phyloP scores from a whole-genome alignment of 2,888 invertebrate species.

The Drosophila aldrichi region DNA sequence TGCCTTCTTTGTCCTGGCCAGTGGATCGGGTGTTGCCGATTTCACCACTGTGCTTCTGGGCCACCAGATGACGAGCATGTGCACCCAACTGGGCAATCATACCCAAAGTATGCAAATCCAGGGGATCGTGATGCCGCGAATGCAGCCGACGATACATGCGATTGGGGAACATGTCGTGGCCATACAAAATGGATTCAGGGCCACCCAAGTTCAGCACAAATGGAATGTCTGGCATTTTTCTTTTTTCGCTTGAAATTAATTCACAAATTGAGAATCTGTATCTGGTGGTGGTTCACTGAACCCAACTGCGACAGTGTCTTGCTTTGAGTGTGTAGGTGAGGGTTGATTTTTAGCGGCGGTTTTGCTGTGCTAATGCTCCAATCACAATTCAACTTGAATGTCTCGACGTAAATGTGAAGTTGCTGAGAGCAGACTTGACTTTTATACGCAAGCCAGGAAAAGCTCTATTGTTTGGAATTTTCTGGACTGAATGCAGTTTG shows the following conservation, averaged over 20 bases:
- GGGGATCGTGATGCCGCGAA: conserved; percentile 71
- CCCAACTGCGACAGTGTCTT: conserved; percentile 46
- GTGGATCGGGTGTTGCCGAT: conserved; percentile 41
- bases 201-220: conserved; percentile 80
- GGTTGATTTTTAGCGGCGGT: conserved; percentile 45
- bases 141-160: conserved; percentile 78
- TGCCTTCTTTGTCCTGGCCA: conserved; percentile 87
- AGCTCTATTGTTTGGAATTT: conserved; percentile 46
- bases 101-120: conserved; percentile 80
- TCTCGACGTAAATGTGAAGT: conserved; percentile 63
- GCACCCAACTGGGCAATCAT: conserved; percentile 79
- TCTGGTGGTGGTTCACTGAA: conserved; percentile 68
- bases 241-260: conserved; percentile 36
- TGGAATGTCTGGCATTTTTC: conserved; percentile 78
- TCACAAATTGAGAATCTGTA: conserved; percentile 52
- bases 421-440: conserved; percentile 17
- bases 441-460: conserved; percentile 50
- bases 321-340: conserved; percentile 38
- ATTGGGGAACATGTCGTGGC: conserved; percentile 82
- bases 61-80: conserved; percentile 73
- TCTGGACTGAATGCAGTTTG: conserved; percentile 41
- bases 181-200: conserved; percentile 79
- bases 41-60: conserved; percentile 58
- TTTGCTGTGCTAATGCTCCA: neutral
- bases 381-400: conserved; percentile 37